Conservation (phyloP, 2,888 invertebrate species). For the Teleogryllus oceanicus region DNA sequence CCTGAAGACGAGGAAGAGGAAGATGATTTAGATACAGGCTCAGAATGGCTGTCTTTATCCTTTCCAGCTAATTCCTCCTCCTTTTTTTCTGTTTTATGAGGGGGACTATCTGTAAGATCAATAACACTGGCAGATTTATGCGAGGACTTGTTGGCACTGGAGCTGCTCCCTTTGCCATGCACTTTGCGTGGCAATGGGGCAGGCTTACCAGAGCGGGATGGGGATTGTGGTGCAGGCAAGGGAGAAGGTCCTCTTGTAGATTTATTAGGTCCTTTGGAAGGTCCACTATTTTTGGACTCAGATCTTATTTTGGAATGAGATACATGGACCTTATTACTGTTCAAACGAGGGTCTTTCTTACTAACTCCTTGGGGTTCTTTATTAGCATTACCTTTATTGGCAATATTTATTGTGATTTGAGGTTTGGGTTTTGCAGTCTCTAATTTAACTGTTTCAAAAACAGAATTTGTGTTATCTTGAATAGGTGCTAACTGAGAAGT, state of each 20-base stretch:
- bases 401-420: conserved; percentile 39
- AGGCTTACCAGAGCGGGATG: conserved; percentile 37
- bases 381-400: conserved; percentile 49
- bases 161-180: conserved; percentile 33
- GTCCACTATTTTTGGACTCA: conserved; percentile 29
- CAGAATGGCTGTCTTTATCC: conserved; percentile 24
- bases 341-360: conserved; percentile 48
- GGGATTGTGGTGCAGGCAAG: conserved; percentile 31
- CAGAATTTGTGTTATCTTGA: conserved; percentile 26
- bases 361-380: conserved; percentile 44
- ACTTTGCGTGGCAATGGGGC: conserved; percentile 20
- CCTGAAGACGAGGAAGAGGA: conserved; percentile 1
- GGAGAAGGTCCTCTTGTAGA: conserved; percentile 30
- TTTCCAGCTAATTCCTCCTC: conserved; percentile 23
- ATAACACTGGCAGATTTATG: conserved; percentile 41
- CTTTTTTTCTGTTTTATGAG: conserved; percentile 29
- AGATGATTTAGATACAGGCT: not conserved
- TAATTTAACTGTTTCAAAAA: conserved; percentile 33
- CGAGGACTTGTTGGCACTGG: conserved; percentile 35
- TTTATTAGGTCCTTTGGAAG: conserved; percentile 22
- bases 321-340: conserved; percentile 41
- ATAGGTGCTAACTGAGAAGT: not conserved
- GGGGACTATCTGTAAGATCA: conserved; percentile 31
- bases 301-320: conserved; percentile 26
- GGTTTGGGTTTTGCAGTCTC: conserved; percentile 39